Evolutionary conservation across 2,113 vertebrate species (phyloP), one percentile per base, ranked within the genome.

Genomic region (Nothoprocta pentlandii): DNA sequence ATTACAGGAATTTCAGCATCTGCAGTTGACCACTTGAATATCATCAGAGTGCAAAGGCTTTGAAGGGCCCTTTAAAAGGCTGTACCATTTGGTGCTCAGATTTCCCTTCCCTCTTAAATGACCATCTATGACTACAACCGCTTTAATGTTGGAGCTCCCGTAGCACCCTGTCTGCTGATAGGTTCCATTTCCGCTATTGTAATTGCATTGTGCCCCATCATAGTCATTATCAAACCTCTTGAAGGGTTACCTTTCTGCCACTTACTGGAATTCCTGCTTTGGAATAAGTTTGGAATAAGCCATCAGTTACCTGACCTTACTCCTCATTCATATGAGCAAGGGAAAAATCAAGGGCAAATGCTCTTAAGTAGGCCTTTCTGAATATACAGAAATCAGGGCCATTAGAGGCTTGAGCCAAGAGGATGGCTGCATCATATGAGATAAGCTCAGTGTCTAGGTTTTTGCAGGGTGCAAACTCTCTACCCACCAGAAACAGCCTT

Each of bases 71-170:
- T 92, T 88, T 78, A 28, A 54, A 54, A 14, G 53, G 51, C 68
- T 2, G 4, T 51, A 92, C 64, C 93, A 94, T 97, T 97, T 97
- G 93, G 93, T 84, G 67, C 80, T 91, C 95, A 97, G 93, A 95
- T 96, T 95, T 93, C 80, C 64, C 49, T 56, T 82, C 36, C 26
- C 34, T 80, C 82, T 81, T 88, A 86, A 95, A 96, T 95, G 88
- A 74, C 44, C 90, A 23, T 74, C 83, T 63, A 82, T 56, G 36
- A 93, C 39, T 51, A 62, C 78, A 92, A 87, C 75, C 80, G 89
- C 87, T 95, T 96, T 94, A 95, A 92, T 80, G 41, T 64, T 51
- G 66, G 34, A 84, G 59, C 42, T 90, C 42, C 86, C 32, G 66
- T 53, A 87, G 64, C 73, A 93, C 49, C 49, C 84, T 79, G 66